phyloP scores from a whole-genome alignment of 2,888 invertebrate species.

The Teleiodes luculella region DNA sequence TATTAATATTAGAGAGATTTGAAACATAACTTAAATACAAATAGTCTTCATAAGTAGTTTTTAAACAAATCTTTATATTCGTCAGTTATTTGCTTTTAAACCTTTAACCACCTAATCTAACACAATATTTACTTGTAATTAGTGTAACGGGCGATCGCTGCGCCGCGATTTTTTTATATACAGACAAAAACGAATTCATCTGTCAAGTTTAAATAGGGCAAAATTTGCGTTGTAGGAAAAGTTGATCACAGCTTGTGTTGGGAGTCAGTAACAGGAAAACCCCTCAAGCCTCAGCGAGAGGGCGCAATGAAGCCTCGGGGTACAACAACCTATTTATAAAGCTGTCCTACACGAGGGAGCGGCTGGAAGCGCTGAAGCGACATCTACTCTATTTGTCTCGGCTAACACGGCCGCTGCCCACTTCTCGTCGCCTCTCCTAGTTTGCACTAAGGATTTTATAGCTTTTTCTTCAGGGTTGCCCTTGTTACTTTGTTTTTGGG shows the following conservation, averaged over 20 bases:
- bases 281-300: slow-evolving; percentile 24
- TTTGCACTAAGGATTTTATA: slow-evolving; percentile 66
- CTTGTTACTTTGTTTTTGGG: slow-evolving; percentile 36
- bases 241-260: background rate
- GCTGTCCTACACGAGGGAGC: slow-evolving; percentile 44
- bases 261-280: slow-evolving; percentile 5
- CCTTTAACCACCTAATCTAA: no score
- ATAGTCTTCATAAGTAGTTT: no score
- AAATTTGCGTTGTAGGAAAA: background rate
- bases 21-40: no score
- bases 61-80: no score
- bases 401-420: slow-evolving; percentile 63
- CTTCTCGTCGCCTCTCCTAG: slow-evolving; percentile 58
- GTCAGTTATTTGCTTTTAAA: no score
- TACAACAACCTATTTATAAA: slow-evolving; percentile 62
- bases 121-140: no score
- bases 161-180: no score
- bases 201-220: background rate
- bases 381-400: slow-evolving; percentile 67
- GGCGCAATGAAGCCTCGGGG: slow-evolving; percentile 42
- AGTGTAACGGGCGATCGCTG: no score
- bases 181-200: no score
- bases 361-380: slow-evolving; percentile 52
- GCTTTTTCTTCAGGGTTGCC: slow-evolving; percentile 50
- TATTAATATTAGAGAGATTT: no score